These are phyloP conservation scores for Saturnia pavonia DNA, from an alignment of 2,888 invertebrate genomes.

Conservation along the genomic window DNA sequence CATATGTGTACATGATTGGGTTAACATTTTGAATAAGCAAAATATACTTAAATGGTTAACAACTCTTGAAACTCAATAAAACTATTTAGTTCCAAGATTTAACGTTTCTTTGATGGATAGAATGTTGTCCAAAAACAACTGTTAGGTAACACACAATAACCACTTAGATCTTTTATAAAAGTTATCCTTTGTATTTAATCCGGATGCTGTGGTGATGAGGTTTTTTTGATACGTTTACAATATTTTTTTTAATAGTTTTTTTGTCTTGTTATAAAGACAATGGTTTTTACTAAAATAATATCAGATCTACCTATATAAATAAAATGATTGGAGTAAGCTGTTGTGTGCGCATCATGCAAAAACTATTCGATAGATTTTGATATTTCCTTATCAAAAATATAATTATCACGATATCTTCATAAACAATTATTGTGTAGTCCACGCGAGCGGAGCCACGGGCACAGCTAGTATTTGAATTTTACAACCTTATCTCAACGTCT, in stretches of 20 bases:
- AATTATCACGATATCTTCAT: no score
- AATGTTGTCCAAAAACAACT: neutral
- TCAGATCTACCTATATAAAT: no score
- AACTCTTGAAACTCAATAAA: neutral
- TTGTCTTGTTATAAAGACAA: no score
- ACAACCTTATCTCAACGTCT: no score
- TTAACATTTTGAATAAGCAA: neutral
- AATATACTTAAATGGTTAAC: neutral
- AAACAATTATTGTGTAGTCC: no score
- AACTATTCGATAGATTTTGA: no score
- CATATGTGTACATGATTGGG: neutral
- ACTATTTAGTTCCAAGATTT: neutral
- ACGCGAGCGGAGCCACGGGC: no score
- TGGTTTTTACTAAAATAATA: no score
- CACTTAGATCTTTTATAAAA: neutral
- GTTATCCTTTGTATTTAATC: conserved; percentile 3
- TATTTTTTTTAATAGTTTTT: neutral
- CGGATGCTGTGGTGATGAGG: conserved; percentile 6
- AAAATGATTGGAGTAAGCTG: no score
- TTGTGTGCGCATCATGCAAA: no score
- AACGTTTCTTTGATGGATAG: conserved; percentile 8
- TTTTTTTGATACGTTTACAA: neutral
- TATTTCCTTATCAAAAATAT: no score
- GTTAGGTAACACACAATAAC: conserved; percentile 6
- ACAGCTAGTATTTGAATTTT: no score